Evolutionary conservation across 2,888 invertebrate genomes (phyloP), one percentile per base, ranked within the genome.

Genomic region (Cremastinae sp.): DNA sequence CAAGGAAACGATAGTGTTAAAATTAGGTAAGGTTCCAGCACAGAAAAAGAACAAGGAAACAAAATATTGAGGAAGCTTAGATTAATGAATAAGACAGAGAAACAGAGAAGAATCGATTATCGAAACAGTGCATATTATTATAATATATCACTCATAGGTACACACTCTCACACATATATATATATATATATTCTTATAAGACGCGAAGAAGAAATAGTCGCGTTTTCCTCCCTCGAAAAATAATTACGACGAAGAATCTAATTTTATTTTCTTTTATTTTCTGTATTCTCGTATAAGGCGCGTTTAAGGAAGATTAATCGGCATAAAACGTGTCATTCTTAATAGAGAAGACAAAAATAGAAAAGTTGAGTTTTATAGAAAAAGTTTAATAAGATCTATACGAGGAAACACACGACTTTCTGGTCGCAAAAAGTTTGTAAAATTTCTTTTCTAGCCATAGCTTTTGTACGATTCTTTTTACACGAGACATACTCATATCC

Each of bases 181-280:
- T 65, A 71, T 54, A 62, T 38, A 69, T 81, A 81, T 82, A 82
- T 82, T 82, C 80, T 83, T 82, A 47, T 80, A 79, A 83, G 76
- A 43, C 49, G 62, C 68, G 76, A 72, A 66, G 68, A 68, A 47
- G 59, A 43, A 16, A 54, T 51, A 68, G 36, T 43, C 18, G 34
- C 51, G 41, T 28, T 22, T 28, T 58, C 43, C 53, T 41, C 10
- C 34, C 18, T 41, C n/a, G 12, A 22, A 65, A 16, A 70, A 61
- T 12, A 58, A 72, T 51, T 12, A 51, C 20, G 18, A 16, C 41
- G 53, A 54, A 2, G 41, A 56, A 41, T 20, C 14, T 20, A 43
- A 45, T 34, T 16, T 51, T 4, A 49, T 38, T 45, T 0, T 14
- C 54, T 59, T 38, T 22, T 38, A 58, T 47, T 41, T 65, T 59